Base-by-base conservation (phyloP, 1,140 invertebrate species). In the Formica exsecta region DNA sequence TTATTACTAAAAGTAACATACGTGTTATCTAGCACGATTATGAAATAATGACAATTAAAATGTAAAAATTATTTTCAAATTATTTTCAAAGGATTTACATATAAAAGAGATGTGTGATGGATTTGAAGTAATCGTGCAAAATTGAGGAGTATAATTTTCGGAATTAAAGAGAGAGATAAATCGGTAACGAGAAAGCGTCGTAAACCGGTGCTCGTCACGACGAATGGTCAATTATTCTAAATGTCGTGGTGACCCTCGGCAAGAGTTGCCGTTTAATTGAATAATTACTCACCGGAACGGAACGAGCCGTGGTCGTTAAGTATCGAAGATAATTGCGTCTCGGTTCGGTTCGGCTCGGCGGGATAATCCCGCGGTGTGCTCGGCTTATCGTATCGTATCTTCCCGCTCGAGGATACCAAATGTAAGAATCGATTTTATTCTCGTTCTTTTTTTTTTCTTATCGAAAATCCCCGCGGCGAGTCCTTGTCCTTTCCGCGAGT, bases 201-300 rank as follows among this genome's bases (percentile, higher is more conserved):
- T 65, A 13, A 48, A 48, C 9, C 25, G 3, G 6, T 29, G 75
- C 62, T 79, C 19, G 13, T 38, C 65, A 61, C 51, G 51, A 44
- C 51, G 68, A 38, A 57, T 41, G 44, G 54, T 48, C 54, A 71
- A 73, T 83, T 73, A 81, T 59, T 44, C 13, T 13, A 74, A 61
- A 83, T n/a, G 51, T 7, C 51, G 48, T 19, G 38, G 16, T 73
- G 29, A 81, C 38, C 38, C 38, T 61, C 38, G 51, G 25, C 36
- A 51, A 16, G 22, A 80, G 51, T 73, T 57, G 48, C 25, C 65
- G 61, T 73, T 85, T 88, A 85, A 89, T 89, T 73, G 77, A 89
- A 80, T 77, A 88, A 86, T 89, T 89, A 89, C 87, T 89, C 85
- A 89, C 87, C 85, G 87, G 73, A 62, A 80, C 71, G 64, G 71